phyloP scores from a whole-genome alignment of 2,888 invertebrate species.

The Atethmia centrago region DNA sequence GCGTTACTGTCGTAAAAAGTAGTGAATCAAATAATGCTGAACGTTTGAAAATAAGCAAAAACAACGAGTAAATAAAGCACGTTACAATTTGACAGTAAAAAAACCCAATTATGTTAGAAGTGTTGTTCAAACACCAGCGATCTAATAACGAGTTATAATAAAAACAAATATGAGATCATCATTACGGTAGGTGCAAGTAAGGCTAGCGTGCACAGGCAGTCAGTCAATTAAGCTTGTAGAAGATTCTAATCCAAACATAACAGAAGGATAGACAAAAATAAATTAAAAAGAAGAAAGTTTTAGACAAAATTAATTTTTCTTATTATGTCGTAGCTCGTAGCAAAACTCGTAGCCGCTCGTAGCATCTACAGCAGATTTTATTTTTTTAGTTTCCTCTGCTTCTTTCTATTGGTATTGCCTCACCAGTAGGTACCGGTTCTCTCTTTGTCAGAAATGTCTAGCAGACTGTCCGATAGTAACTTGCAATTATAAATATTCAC shows the following conservation, averaged over 20 bases:
- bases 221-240: not conserved
- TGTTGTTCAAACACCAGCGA: constrained; percentile 46
- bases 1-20: not conserved
- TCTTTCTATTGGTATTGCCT: not conserved
- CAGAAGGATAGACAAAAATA: not conserved
- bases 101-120: constrained; percentile 43
- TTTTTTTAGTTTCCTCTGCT: not conserved
- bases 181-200: constrained; percentile 43
- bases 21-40: not conserved
- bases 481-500: not conserved
- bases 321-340: constrained; percentile 18
- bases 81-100: constrained; percentile 40
- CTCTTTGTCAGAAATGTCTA: not conserved
- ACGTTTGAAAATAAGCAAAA: constrained; percentile 4
- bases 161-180: constrained; percentile 57
- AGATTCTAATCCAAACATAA: constrained; percentile 2
- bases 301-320: not conserved
- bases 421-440: not conserved
- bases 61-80: not conserved
- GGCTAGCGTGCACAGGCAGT: constrained; percentile 45
- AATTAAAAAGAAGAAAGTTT: not conserved
- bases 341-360: constrained; percentile 35
- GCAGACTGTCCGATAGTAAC: too few relatives aligned
- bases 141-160: constrained; percentile 60
- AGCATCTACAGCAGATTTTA: not conserved